Evolutionary conservation across 2,888 invertebrate genomes (phyloP), one percentile per base, ranked within the genome.

Genomic region (Caprella mutica): DNA sequence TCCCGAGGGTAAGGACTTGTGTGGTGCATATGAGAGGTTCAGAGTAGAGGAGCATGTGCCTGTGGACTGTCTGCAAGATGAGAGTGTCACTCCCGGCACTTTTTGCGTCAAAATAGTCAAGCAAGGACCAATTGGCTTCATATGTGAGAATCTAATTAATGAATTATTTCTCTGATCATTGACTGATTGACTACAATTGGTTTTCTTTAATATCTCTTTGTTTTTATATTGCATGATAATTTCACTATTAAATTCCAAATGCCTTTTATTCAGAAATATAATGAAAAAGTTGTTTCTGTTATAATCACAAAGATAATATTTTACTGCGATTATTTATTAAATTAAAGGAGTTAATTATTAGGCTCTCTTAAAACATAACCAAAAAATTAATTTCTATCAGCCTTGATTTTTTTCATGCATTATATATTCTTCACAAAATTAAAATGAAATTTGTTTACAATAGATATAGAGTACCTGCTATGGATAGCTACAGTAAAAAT

Each of bases 91-190:
- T 76, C 93, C 93, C 23, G 96, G 94, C 6, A 89, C 92, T 2
- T 94, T 96, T 73, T 96, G 96, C 72, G 88, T 93, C 79, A 96
- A 96, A 76, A 79, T 88, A 24, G 86, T 89, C 1, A 89, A 91
- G 69, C 94, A 96, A 72, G 86, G 94, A 58, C 93, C 93, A 0
- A 83, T 85, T 71, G 91, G 91, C 65, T 92, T 91, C 71, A 86
- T 92, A 70, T 96, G 94, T 93, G 77, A 83, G 89, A 82, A 23
- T 33, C 29, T 52, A 52, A 35, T 52, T 9, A 52, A 24, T 21
- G n/a, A 2, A 21, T 9, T 12, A 42, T 42, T 46, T 24, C 21
- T 46, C 2, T n/a, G 21, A 5, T 5, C 17, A 23, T 23, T 48
- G 27, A 17, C 12, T 23, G 14, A 12, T 6, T 26, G 46, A 12